Evolutionary conservation across 2,888 invertebrate species (phyloP), one percentile per base, ranked within the genome.

Genomic region (Acronicta leporina): DNA sequence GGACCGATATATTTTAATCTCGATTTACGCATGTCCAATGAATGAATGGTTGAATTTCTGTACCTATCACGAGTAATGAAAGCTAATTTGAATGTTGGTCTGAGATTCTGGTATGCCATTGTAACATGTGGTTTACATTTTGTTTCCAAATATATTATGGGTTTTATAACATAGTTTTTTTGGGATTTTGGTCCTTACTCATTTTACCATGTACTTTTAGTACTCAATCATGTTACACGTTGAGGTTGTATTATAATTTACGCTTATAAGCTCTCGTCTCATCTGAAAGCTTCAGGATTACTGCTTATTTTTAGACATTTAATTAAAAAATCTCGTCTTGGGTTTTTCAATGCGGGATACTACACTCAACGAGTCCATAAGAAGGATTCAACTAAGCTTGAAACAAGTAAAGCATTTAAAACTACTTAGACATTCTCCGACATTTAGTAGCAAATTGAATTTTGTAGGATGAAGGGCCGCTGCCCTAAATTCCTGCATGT

Each of bases 1-100:
- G 86, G 85, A 73, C 83, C 86, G 82, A 90, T 91, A 90, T 88
- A 92, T 90, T 92, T 92, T 89, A 91, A 92, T 90, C 89, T 87
- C 83, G 78, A 85, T 87, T 88, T 87, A 87, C 88, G 88, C 85
- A 83, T 89, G 88, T 87, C 80, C 85, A 77, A 85, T 83, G 81
- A 85, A 86, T 82, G 85, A 83, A 87, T 82, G 82, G 80, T 63
- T 75, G 68, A 80, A 82, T 84, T 84, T 80, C 66, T 73, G 70
- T 66, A 77, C 68, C 77, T 71, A 81, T 80, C 69, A 66, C 76
- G 82, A 84, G 87, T 83, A 83, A 85, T 82, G 77, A 77, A 84
- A 79, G 80, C 74, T 77, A 77, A 81, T 81, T 78, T 75, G 62
- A 66, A 76, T 77, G 56, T 68, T 71, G 73, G 63, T 69, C 58